Evolutionary conservation across 1,140 invertebrate genomes (phyloP).

Genomic region (Macrocentrus cingulum): DNA sequence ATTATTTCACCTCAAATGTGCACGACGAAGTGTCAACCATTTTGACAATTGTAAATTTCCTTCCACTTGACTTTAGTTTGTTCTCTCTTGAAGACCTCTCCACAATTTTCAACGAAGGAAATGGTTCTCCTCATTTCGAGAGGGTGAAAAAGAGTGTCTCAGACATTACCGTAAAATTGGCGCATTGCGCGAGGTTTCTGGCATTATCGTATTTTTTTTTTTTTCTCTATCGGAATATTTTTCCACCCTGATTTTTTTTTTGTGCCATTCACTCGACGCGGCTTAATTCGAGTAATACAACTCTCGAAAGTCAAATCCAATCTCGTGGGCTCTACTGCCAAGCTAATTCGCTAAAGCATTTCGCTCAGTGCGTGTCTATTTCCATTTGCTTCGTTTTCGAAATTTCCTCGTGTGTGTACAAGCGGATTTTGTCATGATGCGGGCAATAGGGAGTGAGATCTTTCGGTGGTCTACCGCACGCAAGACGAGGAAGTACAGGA

Average conservation of each 20-base stretch:
- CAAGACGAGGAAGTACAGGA: constrained; percentile 31
- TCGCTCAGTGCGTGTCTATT: constrained; percentile 32
- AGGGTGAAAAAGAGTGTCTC: not conserved
- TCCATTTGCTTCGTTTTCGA: constrained; percentile 42
- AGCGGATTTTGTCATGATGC: constrained; percentile 2
- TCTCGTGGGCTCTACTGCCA: constrained; percentile 28
- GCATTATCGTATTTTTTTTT: too few relatives aligned
- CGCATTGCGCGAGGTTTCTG: not conserved
- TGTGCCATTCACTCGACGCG: not conserved
- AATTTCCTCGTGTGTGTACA: constrained; percentile 30
- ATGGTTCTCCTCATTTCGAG: not conserved
- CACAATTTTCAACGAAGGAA: constrained; percentile 3
- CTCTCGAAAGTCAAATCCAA: constrained; percentile 44
- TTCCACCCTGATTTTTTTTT: constrained; percentile 1
- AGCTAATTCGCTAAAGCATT: constrained; percentile 48
- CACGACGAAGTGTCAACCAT: not conserved
- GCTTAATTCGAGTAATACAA: constrained; percentile 11
- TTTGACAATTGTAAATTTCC: not conserved
- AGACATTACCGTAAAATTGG: constrained; percentile 1
- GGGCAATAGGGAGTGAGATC: not conserved
- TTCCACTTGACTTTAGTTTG: constrained; percentile 2
- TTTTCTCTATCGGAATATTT: too few relatives aligned
- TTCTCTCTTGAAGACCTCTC: not conserved
- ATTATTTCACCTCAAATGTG: not conserved
- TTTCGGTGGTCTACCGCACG: constrained; percentile 38